phyloP scores from a whole-genome alignment of 1,140 invertebrate genomes.

The Cheumatopsyche charites region DNA sequence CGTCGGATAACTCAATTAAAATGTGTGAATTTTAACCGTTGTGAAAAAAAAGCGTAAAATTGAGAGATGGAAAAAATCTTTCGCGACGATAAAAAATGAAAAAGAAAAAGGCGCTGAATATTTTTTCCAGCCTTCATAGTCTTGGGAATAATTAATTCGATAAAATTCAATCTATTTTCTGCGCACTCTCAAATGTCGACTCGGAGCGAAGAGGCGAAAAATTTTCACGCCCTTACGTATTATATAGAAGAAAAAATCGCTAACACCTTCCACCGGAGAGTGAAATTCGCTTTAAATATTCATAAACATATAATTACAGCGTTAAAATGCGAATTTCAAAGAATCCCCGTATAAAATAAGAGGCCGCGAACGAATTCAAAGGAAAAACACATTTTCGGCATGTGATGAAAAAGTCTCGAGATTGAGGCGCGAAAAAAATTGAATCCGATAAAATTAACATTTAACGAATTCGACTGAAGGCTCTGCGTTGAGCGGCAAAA shows the following conservation, averaged over 20 bases:
- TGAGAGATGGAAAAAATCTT: neutral
- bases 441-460: too few relatives aligned
- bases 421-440: too few relatives aligned
- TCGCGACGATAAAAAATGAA: neutral
- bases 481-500: too few relatives aligned
- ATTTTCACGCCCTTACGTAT: neutral
- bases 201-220: neutral
- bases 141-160: constrained; percentile 32
- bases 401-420: too few relatives aligned
- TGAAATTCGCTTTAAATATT: constrained; percentile 23
- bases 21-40: constrained; percentile 21
- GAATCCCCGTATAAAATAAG: neutral
- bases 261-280: constrained; percentile 15
- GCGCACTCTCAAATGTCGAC: constrained; percentile 18
- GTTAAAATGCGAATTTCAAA: constrained; percentile 16
- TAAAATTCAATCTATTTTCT: constrained; percentile 25
- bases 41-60: neutral
- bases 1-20: constrained; percentile 24
- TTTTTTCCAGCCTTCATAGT: constrained; percentile 18
- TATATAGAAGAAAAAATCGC: neutral
- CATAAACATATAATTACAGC: constrained; percentile 21
- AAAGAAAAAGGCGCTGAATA: constrained; percentile 19
- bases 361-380: neutral
- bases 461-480: too few relatives aligned
- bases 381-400: neutral